These are phyloP conservation scores for Macroramphosus scolopax DNA, from an alignment of 2,797 vertebrate genomes.

Conservation along the genomic window DNA sequence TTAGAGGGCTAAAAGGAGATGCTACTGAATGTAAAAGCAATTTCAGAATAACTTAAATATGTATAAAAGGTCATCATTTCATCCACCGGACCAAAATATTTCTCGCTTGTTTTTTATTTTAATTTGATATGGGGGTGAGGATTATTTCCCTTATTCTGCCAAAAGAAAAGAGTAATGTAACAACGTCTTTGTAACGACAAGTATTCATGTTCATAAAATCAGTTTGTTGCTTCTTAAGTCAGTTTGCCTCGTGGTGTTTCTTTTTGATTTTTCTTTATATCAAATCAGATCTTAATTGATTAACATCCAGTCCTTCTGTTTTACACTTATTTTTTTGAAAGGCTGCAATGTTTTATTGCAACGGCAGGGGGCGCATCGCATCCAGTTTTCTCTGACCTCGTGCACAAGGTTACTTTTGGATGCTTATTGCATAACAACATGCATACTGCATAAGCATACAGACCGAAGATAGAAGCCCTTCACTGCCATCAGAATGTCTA, in stretches of 20 bases:
- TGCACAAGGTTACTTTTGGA: conserved; percentile 60
- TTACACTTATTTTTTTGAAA: conserved; percentile 10
- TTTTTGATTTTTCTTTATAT: no score
- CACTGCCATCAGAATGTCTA: conserved; percentile 1
- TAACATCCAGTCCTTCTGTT: no score
- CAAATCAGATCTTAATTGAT: no score
- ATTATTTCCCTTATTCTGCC: conserved; percentile 49
- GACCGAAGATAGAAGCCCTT: conserved; percentile 46
- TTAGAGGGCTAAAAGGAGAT: conserved; percentile 76
- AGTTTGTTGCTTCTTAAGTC: conserved; percentile 66
- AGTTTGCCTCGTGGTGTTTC: no score
- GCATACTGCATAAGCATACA: conserved; percentile 54
- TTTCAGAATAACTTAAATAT: conserved; percentile 63
- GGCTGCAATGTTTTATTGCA: not conserved
- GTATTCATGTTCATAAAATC: conserved; percentile 74
- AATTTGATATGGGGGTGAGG: conserved; percentile 36
- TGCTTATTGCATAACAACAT: conserved; percentile 70
- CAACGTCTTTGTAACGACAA: conserved; percentile 68
- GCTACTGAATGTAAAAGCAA: conserved; percentile 80
- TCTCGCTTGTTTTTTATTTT: conserved; percentile 27
- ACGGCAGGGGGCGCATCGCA: conserved; percentile 56
- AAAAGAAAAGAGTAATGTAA: conserved; percentile 59
- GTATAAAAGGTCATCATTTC: conserved; percentile 52
- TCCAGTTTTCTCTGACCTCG: conserved; percentile 44
- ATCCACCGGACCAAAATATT: conserved; percentile 77